A percentile compares a stretch with the other conserved stretches of the same genome.
Conservation (phyloP, 2,113 vertebrate genomes). For the Parotia lawesii region DNA sequence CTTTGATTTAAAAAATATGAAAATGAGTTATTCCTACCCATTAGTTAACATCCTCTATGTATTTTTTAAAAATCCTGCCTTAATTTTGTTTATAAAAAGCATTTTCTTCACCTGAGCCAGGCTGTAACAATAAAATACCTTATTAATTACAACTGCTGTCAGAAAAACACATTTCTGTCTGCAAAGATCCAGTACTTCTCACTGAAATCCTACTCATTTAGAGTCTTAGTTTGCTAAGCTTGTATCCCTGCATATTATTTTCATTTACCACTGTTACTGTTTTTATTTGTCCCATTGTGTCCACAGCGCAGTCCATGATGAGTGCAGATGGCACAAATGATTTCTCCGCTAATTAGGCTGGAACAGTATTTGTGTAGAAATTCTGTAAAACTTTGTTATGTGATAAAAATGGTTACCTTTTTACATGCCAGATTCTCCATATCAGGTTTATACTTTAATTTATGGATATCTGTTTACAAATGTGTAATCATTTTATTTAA, state of each 20-base stretch:
- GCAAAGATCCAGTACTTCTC: neutral
- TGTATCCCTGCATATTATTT: slow-evolving; percentile 33
- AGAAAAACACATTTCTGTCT: neutral
- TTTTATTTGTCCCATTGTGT: slow-evolving; percentile 36
- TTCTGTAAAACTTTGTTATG: neutral
- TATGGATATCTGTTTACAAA: neutral
- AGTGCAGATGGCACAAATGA: slow-evolving; percentile 22
- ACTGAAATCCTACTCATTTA: slow-evolving; percentile 42
- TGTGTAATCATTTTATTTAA: neutral
- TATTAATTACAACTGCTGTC: neutral
- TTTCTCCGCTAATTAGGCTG: neutral
- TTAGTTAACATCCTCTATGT: neutral
- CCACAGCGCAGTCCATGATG: neutral
- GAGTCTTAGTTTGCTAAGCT: neutral
- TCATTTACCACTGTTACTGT: slow-evolving; percentile 27
- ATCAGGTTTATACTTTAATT: neutral
- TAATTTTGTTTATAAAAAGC: neutral
- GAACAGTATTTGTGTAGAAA: neutral
- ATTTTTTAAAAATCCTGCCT: neutral
- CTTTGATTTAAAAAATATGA: neutral
- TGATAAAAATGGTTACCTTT: neutral
- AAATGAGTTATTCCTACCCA: neutral
- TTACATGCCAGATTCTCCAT: neutral
- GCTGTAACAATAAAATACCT: neutral
- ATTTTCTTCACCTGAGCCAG: neutral